A percentile compares a stretch with the other conserved stretches of the same genome.
These are phyloP conservation scores for Pogonus chalceus DNA, from an alignment of 1,140 invertebrate species.

Conservation along the genomic window DNA sequence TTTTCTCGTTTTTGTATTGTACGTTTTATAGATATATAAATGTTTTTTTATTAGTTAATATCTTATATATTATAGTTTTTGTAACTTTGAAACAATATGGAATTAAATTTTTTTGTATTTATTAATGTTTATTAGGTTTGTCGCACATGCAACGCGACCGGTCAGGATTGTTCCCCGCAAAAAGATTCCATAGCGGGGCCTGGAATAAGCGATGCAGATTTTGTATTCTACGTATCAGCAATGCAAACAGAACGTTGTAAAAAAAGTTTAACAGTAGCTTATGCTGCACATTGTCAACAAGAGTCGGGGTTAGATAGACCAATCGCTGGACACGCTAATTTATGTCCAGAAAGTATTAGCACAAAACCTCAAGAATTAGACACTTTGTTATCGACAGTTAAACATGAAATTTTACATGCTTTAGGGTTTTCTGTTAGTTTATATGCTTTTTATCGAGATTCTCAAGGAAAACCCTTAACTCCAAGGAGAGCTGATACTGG, in stretches of 20 bases:
- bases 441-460: conserved; percentile 86
- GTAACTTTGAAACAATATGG: not conserved
- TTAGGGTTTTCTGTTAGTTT: conserved; percentile 91
- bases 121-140: conserved; percentile 50
- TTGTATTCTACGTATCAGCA: conserved; percentile 95
- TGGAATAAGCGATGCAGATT: conserved; percentile 83
- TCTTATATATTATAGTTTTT: not conserved
- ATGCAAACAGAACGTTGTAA: conserved; percentile 84
- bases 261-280: conserved; percentile 85
- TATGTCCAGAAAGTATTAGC: conserved; percentile 92
- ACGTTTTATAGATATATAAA: too few relatives aligned
- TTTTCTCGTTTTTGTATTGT: too few relatives aligned
- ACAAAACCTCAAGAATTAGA: conserved; percentile 87
- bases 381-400: conserved; percentile 90
- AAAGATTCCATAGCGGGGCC: conserved; percentile 38
- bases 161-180: conserved; percentile 60
- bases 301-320: conserved; percentile 89
- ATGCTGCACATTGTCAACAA: conserved; percentile 97
- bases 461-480: conserved; percentile 75
- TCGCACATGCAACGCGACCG: conserved; percentile 73
- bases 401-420: conserved; percentile 98
- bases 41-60: too few relatives aligned
- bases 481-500: conserved; percentile 68
- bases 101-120: conserved; percentile 10
- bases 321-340: conserved; percentile 95